Conservation (phyloP, 2,888 invertebrate genomes). For the Cerceris ruficornis region DNA sequence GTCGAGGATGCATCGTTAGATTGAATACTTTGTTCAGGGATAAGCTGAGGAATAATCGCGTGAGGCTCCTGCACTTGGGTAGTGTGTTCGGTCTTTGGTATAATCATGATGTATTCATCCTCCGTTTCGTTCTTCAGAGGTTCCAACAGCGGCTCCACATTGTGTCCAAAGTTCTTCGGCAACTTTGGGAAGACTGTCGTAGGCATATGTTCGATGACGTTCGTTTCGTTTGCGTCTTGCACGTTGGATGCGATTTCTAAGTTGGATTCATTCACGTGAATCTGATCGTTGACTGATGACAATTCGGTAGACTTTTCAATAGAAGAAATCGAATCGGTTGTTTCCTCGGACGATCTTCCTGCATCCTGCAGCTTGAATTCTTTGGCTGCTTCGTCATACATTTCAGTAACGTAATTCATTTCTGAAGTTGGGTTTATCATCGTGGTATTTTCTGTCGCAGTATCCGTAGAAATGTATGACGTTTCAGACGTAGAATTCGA, state of each 20-base stretch:
- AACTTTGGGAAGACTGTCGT: constrained; percentile 66
- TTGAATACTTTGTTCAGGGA: constrained; percentile 63
- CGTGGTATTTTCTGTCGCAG: constrained; percentile 19
- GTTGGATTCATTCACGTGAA: not conserved
- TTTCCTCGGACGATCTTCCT: constrained; percentile 5
- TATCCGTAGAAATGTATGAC: not conserved
- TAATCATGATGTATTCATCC: constrained; percentile 66
- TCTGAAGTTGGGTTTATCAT: constrained; percentile 16
- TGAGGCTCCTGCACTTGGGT: constrained; percentile 59
- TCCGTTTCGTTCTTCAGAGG: constrained; percentile 52
- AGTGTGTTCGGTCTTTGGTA: constrained; percentile 44
- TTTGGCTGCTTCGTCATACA: constrained; percentile 4
- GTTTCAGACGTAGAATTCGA: constrained; percentile 9
- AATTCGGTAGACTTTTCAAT: not conserved
- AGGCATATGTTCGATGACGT: constrained; percentile 66
- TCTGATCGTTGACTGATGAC: constrained; percentile 2
- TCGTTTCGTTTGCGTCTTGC: constrained; percentile 64
- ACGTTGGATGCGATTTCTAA: not conserved
- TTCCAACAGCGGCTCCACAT: constrained; percentile 69
- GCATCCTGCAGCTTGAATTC: constrained; percentile 7
- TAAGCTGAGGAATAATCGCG: constrained; percentile 69
- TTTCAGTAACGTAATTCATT: constrained; percentile 21
- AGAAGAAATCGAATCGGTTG: constrained; percentile 4
- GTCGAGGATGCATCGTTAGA: constrained; percentile 16
- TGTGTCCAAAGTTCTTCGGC: constrained; percentile 71